Percentiles rank a stretch among this genome's conserved stretches.
Evolutionary conservation across 2,888 invertebrate genomes (phyloP).

Genomic region (Rhingia campestris): DNA sequence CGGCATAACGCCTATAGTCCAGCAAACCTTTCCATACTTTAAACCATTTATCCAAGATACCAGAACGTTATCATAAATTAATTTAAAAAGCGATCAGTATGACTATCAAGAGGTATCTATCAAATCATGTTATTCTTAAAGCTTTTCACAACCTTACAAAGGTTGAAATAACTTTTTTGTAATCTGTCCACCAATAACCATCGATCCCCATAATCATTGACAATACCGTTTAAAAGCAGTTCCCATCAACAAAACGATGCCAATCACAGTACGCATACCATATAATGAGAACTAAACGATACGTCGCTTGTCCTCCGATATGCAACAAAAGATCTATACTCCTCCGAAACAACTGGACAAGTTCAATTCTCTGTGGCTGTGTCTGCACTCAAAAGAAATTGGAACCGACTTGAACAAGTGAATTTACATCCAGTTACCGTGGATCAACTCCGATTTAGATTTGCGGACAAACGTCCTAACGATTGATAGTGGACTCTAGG

Average conservation of each 20-base stretch:
- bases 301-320: conserved; percentile 32
- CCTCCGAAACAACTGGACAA: conserved; percentile 40
- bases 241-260: conserved; percentile 40
- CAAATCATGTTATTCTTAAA: no score
- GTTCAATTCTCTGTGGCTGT: conserved; percentile 11
- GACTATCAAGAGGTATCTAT: no score
- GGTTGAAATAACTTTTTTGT: neutral
- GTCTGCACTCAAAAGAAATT: conserved; percentile 26
- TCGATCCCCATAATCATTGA: conserved; percentile 1
- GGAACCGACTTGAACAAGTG: conserved; percentile 51
- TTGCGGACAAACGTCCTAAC: conserved; percentile 53
- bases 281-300: conserved; percentile 62
- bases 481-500: conserved; percentile 66
- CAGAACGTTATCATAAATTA: no score
- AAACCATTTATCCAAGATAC: no score
- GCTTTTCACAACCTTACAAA: neutral
- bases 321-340: conserved; percentile 57
- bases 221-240: conserved; percentile 17
- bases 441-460: conserved; percentile 22
- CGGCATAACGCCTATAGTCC: no score
- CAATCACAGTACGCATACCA: conserved; percentile 41
- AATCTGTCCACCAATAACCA: conserved; percentile 12
- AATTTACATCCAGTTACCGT: conserved; percentile 57
- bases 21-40: no score
- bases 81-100: no score